These are phyloP conservation scores for Drosophila anomelani DNA, from an alignment of 2,888 invertebrate species.

Conservation along the genomic window DNA sequence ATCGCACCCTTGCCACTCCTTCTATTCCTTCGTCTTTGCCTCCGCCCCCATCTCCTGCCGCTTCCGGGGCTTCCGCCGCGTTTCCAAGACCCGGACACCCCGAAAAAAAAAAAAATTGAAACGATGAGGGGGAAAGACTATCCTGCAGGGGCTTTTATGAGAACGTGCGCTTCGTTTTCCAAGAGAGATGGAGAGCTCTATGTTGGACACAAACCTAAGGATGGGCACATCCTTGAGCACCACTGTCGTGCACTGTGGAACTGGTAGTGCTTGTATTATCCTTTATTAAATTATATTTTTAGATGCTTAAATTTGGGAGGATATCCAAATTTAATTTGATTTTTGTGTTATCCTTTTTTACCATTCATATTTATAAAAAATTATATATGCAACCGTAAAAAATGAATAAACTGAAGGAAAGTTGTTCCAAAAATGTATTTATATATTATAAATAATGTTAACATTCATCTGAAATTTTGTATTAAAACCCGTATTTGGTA, in stretches of 20 bases:
- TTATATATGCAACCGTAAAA: neutral
- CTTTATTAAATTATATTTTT: too few species aligned
- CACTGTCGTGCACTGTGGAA: conserved; percentile 30
- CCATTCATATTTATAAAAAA: neutral
- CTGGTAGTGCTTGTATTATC: too few species aligned
- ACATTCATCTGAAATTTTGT: neutral
- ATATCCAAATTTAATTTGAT: neutral
- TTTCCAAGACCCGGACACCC: conserved; percentile 24
- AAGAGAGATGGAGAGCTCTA: conserved; percentile 51
- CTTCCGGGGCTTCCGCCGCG: conserved; percentile 12
- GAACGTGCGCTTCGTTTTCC: conserved; percentile 74
- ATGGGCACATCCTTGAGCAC: conserved; percentile 9
- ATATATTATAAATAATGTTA: neutral
- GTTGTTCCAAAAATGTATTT: neutral
- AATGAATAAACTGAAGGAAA: neutral
- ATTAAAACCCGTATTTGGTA: too few species aligned
- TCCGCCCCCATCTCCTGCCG: conserved; percentile 15
- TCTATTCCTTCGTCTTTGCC: conserved; percentile 14
- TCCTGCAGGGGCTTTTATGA: conserved; percentile 69
- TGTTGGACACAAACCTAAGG: conserved; percentile 17
- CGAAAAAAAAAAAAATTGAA: conserved; percentile 52
- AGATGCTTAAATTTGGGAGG: neutral
- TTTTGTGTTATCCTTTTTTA: too few species aligned
- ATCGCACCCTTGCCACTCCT: conserved; percentile 38
- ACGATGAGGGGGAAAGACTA: conserved; percentile 46